Evolutionary conservation across 2,113 vertebrate genomes (phyloP), one percentile per base, ranked within the genome.

Genomic region (Pachycephala philippinensis): DNA sequence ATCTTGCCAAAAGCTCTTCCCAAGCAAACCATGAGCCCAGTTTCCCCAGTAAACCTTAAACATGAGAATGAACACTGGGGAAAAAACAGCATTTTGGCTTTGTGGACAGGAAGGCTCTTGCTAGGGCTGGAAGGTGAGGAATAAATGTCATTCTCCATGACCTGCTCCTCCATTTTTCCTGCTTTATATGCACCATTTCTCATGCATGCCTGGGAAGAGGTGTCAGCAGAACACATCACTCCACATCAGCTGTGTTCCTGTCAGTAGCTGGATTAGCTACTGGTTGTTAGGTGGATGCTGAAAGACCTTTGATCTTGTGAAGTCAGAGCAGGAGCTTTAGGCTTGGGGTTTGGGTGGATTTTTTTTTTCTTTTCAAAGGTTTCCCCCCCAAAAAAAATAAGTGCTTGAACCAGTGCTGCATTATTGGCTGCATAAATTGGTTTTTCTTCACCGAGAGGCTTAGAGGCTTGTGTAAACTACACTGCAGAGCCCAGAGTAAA

Each of bases 161-260:
- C 24, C 77, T 79, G 47, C 5, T 64, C 66, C 63, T 88, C 59
- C 82, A 77, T 88, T 57, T 83, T 52, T 65, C 21, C 78, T 77
- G 47, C 93, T 94, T 83, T 52, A 50, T 11, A 50, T 54, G 63
- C 72, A 74, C 7, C 39, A 56, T 56, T 95, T 77, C 84, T 65
- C 82, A 95, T 96, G 95, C 95, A 94, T 96, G 87, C 93, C 93
- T 93, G 7, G 91, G 85, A 85, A 59, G 2, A 52, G 84, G 66
- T 85, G 87, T 91, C 95, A 97, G 95, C 91, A 93, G 87, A 65
- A 90, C 19, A 50, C 84, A 91, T 86, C 93, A 82, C 78, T 77
- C 63, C 81, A 12, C 60, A 96, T 69, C 95, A 96, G 89, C 84
- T 66, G 81, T 53, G 89, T 15, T 72, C 19, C 89, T 65, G 6